phyloP scores from a whole-genome alignment of 2,113 vertebrate genomes.

The Pristiophorus japonicus region DNA sequence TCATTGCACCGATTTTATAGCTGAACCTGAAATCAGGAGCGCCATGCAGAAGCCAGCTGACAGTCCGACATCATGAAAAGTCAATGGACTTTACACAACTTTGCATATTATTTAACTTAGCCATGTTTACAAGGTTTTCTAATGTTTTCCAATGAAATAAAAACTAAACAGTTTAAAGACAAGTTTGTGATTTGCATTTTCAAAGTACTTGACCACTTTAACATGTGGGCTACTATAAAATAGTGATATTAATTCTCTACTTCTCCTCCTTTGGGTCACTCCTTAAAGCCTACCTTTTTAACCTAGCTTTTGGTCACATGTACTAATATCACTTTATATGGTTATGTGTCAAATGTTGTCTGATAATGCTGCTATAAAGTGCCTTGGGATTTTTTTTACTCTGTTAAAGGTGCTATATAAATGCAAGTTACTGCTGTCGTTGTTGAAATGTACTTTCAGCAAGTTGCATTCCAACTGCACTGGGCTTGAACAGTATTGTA shows the following conservation, averaged over 20 bases:
- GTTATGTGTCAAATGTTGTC: not conserved
- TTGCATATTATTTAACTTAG: slow-evolving; percentile 15
- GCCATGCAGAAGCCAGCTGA: slow-evolving; percentile 15
- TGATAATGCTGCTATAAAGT: not conserved
- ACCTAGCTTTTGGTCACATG: not conserved
- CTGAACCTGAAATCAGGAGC: not conserved
- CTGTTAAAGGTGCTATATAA: not conserved
- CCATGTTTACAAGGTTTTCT: not conserved
- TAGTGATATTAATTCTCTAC: not conserved
- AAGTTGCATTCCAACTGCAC: not conserved
- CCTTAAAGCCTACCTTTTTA: not conserved
- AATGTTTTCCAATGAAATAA: slow-evolving; percentile 12
- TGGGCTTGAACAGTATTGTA: not conserved
- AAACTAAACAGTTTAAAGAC: not conserved
- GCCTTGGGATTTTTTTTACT: not conserved
- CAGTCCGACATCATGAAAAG: not conserved
- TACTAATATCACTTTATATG: not conserved
- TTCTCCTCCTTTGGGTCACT: not conserved
- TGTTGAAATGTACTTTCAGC: too few species aligned
- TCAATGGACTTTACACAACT: not conserved
- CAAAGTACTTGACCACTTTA: not conserved
- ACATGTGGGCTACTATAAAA: not conserved
- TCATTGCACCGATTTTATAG: not conserved
- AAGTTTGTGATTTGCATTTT: not conserved
- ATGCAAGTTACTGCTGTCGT: not conserved